Evolutionary conservation across 2,888 invertebrate genomes (phyloP).

Genomic region (Schizotus pectinicornis): DNA sequence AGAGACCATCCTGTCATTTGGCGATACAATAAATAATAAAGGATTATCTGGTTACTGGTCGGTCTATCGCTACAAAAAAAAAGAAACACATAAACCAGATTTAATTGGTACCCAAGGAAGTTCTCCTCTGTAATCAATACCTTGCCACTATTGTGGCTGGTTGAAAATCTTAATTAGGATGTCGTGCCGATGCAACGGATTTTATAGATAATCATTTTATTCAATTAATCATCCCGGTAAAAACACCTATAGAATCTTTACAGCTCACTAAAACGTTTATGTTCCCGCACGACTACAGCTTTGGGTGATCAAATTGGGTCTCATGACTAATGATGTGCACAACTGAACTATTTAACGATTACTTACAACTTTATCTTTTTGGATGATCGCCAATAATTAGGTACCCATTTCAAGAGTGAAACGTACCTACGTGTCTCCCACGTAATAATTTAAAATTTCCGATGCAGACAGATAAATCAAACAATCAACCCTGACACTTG

Average conservation of each 20-base stretch:
- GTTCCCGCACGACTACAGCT: too few relatives aligned
- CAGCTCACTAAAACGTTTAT: conserved; percentile 6
- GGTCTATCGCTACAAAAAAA: conserved; percentile 9
- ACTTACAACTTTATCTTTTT: conserved; percentile 7
- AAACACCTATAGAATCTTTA: conserved; percentile 16
- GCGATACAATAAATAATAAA: conserved; percentile 8
- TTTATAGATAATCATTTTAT: conserved; percentile 25
- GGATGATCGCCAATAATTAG: neutral
- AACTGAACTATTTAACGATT: neutral
- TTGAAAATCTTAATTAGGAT: conserved; percentile 29
- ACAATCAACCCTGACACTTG: conserved; percentile 8
- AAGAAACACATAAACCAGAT: conserved; percentile 21
- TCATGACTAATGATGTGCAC: neutral
- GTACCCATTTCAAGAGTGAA: too few relatives aligned
- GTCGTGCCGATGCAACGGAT: conserved; percentile 23
- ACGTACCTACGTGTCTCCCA: too few relatives aligned
- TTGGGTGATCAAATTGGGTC: too few relatives aligned
- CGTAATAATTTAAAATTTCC: too few relatives aligned
- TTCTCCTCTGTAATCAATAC: conserved; percentile 15
- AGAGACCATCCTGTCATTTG: conserved; percentile 3
- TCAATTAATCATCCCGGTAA: conserved; percentile 30
- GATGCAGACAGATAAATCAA: conserved; percentile 3
- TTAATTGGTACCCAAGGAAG: conserved; percentile 21
- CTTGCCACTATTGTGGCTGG: conserved; percentile 14
- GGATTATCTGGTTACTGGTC: conserved; percentile 6